A percentile compares a stretch with the other conserved stretches of the same genome.
phyloP scores from a whole-genome alignment of 1,140 invertebrate genomes.

The Scaptomyza montana region DNA sequence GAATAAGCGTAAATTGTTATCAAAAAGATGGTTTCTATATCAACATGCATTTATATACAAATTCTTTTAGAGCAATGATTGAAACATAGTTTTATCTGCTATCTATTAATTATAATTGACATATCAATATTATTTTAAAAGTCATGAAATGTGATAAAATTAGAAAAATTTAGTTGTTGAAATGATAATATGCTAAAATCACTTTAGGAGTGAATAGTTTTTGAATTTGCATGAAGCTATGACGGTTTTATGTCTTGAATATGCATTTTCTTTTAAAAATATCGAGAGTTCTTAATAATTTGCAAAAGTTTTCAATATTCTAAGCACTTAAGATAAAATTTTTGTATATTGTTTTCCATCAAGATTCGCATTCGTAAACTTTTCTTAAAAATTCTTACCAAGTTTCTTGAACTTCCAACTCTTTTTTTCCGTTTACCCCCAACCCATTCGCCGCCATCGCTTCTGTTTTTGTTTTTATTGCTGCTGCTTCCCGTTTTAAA shows the following conservation, averaged over 20 bases:
- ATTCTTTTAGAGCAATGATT: not conserved
- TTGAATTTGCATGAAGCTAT: not conserved
- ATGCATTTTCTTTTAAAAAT: not conserved
- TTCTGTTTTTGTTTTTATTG: not conserved
- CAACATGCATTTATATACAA: not conserved
- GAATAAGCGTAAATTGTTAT: conserved; percentile 43
- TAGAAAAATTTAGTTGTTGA: not conserved
- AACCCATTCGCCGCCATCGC: not conserved
- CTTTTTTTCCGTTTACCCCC: not conserved
- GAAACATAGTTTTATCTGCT: not conserved
- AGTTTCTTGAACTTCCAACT: not conserved
- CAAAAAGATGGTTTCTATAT: conserved; percentile 6
- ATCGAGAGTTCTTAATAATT: not conserved
- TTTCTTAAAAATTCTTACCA: not conserved
- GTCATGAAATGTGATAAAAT: not conserved
- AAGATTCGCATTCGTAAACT: not conserved
- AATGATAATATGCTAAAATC: too few species aligned
- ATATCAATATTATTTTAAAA: not conserved
- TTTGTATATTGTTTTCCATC: not conserved
- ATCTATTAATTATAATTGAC: not conserved
- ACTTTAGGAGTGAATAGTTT: not conserved
- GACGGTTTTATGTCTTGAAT: not conserved
- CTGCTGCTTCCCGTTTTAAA: conserved; percentile 1
- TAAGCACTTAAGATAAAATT: not conserved
- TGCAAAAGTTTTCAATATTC: not conserved